Conservation (phyloP, 2,113 vertebrate species). For the Murina feae region DNA sequence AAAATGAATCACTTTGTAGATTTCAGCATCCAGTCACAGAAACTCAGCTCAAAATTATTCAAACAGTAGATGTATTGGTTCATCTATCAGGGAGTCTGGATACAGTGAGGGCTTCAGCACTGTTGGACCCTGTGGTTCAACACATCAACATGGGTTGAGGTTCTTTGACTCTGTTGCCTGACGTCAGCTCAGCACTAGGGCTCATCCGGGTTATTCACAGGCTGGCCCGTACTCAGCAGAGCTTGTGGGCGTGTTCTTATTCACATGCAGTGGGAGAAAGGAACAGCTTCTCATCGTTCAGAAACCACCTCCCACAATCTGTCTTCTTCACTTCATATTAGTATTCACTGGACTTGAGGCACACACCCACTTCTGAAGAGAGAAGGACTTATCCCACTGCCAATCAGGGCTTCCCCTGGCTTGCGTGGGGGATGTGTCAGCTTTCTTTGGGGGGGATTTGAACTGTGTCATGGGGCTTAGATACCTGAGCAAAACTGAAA, state of each 20-base stretch:
- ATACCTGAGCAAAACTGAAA: background rate
- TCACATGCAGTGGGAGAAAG: background rate
- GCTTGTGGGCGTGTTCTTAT: background rate
- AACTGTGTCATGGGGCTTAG: background rate
- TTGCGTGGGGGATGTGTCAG: background rate
- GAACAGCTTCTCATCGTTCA: background rate
- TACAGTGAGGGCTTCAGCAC: background rate
- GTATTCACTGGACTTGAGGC: background rate
- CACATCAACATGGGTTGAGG: accelerated
- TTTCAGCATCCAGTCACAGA: slow-evolving; percentile 23
- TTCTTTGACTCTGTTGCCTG: background rate
- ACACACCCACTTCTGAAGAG: background rate
- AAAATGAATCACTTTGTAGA: slow-evolving; percentile 23
- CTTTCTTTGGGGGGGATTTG: background rate
- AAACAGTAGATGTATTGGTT: background rate
- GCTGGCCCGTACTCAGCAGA: background rate
- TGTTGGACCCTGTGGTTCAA: background rate
- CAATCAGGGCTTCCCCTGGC: background rate
- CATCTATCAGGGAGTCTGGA: background rate
- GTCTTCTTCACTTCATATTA: background rate
- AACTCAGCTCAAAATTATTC: background rate
- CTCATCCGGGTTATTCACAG: accelerated
- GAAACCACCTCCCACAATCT: background rate
- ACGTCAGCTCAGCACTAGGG: background rate
- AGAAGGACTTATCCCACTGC: background rate